Percentiles rank a stretch among this genome's conserved stretches.
Evolutionary conservation across 2,888 invertebrate genomes (phyloP).

Genomic region (Patella depressa): DNA sequence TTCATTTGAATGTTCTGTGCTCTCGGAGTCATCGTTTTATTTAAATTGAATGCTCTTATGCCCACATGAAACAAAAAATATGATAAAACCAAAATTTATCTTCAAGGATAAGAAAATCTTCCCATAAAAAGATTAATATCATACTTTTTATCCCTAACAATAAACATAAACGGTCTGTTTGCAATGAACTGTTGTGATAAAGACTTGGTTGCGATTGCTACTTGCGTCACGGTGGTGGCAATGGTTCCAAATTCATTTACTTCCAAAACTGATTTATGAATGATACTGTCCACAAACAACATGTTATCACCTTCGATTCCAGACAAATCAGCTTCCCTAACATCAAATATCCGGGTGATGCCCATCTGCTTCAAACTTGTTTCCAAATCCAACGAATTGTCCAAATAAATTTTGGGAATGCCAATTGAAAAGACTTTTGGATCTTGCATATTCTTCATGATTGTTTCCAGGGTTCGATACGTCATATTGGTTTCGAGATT

Average conservation of each 20-base stretch:
- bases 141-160: constrained; percentile 19
- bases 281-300: constrained; percentile 17
- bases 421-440: constrained; percentile 13
- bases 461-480: constrained; percentile 5
- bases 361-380: constrained; percentile 13
- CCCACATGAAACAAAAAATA: too few species aligned
- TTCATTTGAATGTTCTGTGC: too few species aligned
- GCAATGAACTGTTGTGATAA: constrained; percentile 13
- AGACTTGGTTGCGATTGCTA: constrained; percentile 1
- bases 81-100: too few species aligned
- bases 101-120: constrained; percentile 16
- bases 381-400: constrained; percentile 17
- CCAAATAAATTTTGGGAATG: constrained; percentile 18
- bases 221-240: background rate
- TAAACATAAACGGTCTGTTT: constrained; percentile 24
- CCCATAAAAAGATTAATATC: constrained; percentile 22
- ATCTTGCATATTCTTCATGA: constrained; percentile 13
- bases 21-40: too few species aligned
- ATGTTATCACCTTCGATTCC: constrained; percentile 14
- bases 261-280: constrained; percentile 21
- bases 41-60: too few species aligned
- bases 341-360: constrained; percentile 15
- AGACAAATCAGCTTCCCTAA: constrained; percentile 12
- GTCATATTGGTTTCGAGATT: constrained; percentile 19
- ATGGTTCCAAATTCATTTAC: constrained; percentile 20